phyloP scores from a whole-genome alignment of 2,888 invertebrate species.

The Bombyx huttoni region DNA sequence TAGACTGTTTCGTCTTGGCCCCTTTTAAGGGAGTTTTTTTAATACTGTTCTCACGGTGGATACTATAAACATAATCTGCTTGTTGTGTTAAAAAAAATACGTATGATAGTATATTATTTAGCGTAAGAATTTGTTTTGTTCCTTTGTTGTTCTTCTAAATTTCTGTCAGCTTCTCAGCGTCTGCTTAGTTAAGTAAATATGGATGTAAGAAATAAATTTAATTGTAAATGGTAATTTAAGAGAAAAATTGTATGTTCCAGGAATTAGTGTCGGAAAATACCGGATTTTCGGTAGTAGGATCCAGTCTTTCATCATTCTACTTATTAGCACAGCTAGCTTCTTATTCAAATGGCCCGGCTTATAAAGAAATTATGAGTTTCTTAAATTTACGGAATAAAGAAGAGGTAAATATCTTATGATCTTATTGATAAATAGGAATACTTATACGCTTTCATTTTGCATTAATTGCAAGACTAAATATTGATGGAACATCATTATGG shows the following conservation, averaged over 20 bases:
- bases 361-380: slow-evolving; percentile 6
- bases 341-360: neutral
- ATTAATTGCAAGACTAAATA: too few species aligned
- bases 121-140: neutral
- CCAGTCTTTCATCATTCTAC: slow-evolving; percentile 7
- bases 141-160: neutral
- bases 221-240: too few species aligned
- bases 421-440: neutral
- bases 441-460: too few species aligned
- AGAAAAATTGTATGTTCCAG: slow-evolving; percentile 4
- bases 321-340: slow-evolving; percentile 6
- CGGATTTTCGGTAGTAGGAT: slow-evolving; percentile 5
- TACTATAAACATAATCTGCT: too few species aligned
- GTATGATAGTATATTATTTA: too few species aligned
- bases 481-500: too few species aligned
- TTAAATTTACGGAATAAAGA: slow-evolving; percentile 6
- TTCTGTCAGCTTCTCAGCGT: neutral
- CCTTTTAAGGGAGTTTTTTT: too few species aligned
- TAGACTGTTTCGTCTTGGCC: too few species aligned
- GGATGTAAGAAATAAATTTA: too few species aligned
- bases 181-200: too few species aligned
- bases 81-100: too few species aligned
- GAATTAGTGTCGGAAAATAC: slow-evolving; percentile 4
- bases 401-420: slow-evolving; percentile 9
- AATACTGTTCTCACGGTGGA: too few species aligned